phyloP scores from a whole-genome alignment of 2,113 vertebrate genomes.

The Hemicordylus capensis region DNA sequence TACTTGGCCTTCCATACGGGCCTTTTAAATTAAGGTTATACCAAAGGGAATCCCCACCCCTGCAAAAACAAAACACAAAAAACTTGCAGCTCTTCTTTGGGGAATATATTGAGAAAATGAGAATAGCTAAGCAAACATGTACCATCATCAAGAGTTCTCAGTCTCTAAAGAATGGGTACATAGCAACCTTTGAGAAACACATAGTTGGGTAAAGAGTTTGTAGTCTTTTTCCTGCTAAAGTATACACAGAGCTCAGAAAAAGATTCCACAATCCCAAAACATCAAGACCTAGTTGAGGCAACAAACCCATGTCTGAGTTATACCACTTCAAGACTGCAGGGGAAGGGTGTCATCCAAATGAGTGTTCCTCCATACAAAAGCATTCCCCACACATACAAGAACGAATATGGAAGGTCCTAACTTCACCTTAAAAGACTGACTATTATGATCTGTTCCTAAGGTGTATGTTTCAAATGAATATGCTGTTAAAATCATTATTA shows the following conservation, averaged over 20 bases:
- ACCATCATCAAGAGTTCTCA: neutral
- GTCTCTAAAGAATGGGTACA: neutral
- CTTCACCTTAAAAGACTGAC: too few species aligned
- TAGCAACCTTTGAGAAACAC: neutral
- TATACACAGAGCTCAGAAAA: neutral
- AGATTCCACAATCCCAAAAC: neutral
- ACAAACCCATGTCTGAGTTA: neutral
- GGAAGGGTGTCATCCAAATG: too few species aligned
- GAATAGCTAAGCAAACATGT: neutral
- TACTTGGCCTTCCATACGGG: too few species aligned
- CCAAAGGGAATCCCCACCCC: too few species aligned
- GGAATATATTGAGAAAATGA: neutral
- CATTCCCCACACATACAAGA: too few species aligned
- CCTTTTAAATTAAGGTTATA: too few species aligned
- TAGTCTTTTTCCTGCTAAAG: neutral
- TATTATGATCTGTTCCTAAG: too few species aligned
- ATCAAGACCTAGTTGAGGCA: neutral
- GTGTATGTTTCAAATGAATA: too few species aligned
- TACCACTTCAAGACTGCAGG: too few species aligned
- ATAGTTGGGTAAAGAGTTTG: neutral
- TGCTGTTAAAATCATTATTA: neutral
- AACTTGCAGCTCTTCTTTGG: neutral
- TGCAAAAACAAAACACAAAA: neutral
- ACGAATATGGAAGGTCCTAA: too few species aligned
- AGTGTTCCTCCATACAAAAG: too few species aligned